Base-by-base conservation (phyloP, 2,888 invertebrate species). In the Psococerastis gibbosa region DNA sequence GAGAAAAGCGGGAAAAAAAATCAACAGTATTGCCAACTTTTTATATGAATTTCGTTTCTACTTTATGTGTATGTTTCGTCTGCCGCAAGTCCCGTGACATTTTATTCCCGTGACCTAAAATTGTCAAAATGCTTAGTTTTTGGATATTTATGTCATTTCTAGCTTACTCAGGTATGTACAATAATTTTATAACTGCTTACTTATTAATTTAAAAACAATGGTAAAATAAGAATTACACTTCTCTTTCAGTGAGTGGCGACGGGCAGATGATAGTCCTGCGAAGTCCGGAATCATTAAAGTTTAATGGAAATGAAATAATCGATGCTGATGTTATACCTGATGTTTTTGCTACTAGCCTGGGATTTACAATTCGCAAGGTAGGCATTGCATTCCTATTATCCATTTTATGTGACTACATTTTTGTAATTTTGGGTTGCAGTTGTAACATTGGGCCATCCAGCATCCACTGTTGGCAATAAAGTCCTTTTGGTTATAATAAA, bases 321-420 rank as follows among this genome's bases (percentile, higher is more conserved):
- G 46, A 49, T 20, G 41, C 42, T 32, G 48, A 47, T 32, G 42
- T 46, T 33, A 27, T 50, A 20, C 38, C 38, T 41, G 47, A 84
- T 58, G 69, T 83, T 4, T 71, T 75, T 49, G 71, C 75, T n/a
- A 76, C 78, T 45, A 62, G 73, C 42, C 63, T 81, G 48, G 84
- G 84, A 41, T 71, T 76, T 50, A 74, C 81, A 9, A 73, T 75
- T n/a, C 72, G 74, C 57, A 72, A 75, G 63, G 76, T 75, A 62
- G 47, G 51, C 8, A 27, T 9, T 9, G 27, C 27, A 27, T 52
- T 41, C 8, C 32, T 45, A 42, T 15, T 22, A 44, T 16, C n/a
- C 3, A 2, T 32, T 38, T 18, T 5, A 13, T 18, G 18, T 9
- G 22, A 4, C n/a, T 18, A 23, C 23, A 22, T n/a, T 16, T 4